These are phyloP conservation scores for Sylvicapra grimmia DNA, from an alignment of 2,113 vertebrate genomes.

Conservation along the genomic window DNA sequence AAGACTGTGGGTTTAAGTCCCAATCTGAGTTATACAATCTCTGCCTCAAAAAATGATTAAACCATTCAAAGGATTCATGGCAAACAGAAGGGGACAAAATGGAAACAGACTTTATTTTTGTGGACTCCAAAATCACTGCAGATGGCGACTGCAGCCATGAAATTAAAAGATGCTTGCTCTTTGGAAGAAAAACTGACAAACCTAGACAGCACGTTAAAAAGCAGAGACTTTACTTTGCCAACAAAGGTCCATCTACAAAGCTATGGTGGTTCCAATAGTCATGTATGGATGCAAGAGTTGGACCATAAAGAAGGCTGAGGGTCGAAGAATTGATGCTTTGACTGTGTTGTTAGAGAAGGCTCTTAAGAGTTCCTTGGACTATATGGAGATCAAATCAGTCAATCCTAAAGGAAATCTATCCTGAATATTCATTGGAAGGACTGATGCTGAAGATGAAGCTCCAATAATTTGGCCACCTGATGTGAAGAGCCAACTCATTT, in stretches of 20 bases:
- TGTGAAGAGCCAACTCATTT: neutral
- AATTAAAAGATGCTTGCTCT: rapidly evolving
- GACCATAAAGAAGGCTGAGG: neutral
- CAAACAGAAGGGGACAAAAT: neutral
- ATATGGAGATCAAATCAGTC: neutral
- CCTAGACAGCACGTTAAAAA: neutral
- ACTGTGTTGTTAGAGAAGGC: neutral
- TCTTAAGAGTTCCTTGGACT: neutral
- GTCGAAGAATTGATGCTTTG: neutral
- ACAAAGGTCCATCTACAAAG: neutral
- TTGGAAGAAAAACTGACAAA: neutral
- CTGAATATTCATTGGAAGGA: neutral
- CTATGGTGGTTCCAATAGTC: neutral
- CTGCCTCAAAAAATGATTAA: neutral
- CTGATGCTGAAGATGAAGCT: neutral
- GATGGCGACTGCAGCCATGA: neutral
- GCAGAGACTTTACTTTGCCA: neutral
- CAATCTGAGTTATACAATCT: neutral
- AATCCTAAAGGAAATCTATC: neutral
- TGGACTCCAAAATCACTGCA: neutral
- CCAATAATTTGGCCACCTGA: neutral
- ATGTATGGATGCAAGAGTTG: neutral
- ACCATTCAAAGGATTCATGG: neutral
- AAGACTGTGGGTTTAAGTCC: too few relatives aligned
- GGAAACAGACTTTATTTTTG: neutral